These are phyloP conservation scores for Melipona bicolor DNA, from an alignment of 2,888 invertebrate species.

Conservation along the genomic window DNA sequence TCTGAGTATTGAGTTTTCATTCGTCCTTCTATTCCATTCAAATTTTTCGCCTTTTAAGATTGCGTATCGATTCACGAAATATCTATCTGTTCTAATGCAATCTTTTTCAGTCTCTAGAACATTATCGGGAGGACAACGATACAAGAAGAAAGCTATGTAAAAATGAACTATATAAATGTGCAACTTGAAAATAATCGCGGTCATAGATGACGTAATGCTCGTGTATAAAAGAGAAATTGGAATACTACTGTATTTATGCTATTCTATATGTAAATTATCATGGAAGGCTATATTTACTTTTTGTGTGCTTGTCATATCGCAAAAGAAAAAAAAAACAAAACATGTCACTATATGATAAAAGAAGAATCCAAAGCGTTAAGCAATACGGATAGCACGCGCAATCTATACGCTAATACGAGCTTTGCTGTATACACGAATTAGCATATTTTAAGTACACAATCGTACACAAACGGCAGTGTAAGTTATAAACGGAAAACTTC, in stretches of 20 bases:
- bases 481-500: conserved; percentile 7
- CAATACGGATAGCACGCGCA: conserved; percentile 74
- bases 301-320: conserved; percentile 77
- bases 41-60: neutral
- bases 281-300: conserved; percentile 74
- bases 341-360: conserved; percentile 49
- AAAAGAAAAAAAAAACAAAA: conserved; percentile 54
- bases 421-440: conserved; percentile 71
- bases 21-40: too few species aligned
- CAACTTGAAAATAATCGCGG: conserved; percentile 30
- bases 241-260: conserved; percentile 56
- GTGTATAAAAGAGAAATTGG: conserved; percentile 51
- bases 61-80: neutral
- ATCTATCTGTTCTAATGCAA: conserved; percentile 17
- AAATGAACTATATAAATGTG: conserved; percentile 61
- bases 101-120: conserved; percentile 49
- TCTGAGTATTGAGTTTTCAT: conserved; percentile 20
- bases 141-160: conserved; percentile 55
- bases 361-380: conserved; percentile 50
- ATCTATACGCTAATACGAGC: conserved; percentile 77
- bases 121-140: conserved; percentile 40
- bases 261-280: conserved; percentile 71
- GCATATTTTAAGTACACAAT: conserved; percentile 66
- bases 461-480: conserved; percentile 51
- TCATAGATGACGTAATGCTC: conserved; percentile 44